Evolutionary conservation across 2,797 vertebrate genomes (phyloP).

Genomic region (Poeciliopsis turneri): DNA sequence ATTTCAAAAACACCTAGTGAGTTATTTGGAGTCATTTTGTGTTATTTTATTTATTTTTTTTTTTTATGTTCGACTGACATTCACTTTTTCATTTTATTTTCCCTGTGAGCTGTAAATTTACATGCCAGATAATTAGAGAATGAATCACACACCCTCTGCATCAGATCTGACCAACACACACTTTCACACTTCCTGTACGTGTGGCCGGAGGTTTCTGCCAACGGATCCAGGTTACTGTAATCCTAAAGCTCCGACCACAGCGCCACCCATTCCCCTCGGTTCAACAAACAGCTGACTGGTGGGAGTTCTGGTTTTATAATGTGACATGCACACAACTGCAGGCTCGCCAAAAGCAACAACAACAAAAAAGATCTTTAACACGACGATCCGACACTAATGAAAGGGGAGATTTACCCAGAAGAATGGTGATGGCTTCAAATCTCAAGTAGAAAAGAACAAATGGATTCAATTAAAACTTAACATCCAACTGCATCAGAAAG

Average conservation of each 20-base stretch:
- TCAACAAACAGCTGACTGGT: neutral
- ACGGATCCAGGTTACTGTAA: neutral
- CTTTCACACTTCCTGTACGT: neutral
- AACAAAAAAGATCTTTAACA: neutral
- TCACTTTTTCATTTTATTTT: neutral
- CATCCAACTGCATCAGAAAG: neutral
- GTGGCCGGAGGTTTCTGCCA: neutral
- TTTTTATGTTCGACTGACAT: neutral
- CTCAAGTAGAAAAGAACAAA: neutral
- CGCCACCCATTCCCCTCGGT: neutral
- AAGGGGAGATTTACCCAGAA: neutral
- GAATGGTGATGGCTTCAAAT: too few relatives aligned
- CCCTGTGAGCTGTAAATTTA: neutral
- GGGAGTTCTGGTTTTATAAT: neutral
- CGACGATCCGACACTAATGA: neutral
- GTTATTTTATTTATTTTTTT: neutral
- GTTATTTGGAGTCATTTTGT: neutral
- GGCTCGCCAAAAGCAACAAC: neutral
- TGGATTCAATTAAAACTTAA: neutral
- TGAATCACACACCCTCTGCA: neutral
- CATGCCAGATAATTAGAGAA: neutral
- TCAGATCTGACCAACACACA: conserved; percentile 2
- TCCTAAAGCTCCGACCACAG: neutral
- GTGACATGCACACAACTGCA: neutral
- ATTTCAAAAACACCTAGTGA: neutral